phyloP scores from a whole-genome alignment of 1,140 invertebrate genomes.

The Heliconius melpomene region DNA sequence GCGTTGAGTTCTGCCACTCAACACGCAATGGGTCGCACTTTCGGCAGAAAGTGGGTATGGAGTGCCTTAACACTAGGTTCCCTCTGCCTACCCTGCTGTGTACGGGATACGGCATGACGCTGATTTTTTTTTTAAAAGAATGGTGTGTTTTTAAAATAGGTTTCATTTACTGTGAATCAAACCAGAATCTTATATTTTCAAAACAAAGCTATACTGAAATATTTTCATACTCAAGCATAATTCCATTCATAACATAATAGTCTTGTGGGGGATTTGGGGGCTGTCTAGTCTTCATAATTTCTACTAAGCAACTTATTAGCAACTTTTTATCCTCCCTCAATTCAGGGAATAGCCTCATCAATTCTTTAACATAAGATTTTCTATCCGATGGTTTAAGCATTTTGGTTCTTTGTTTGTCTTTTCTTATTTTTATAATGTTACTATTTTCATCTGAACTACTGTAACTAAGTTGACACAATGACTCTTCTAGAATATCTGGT shows the following conservation, averaged over 20 bases:
- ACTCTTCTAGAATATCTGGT: slow-evolving; percentile 19
- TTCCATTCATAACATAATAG: slow-evolving; percentile 57
- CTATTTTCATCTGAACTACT: slow-evolving; percentile 14
- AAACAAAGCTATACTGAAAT: not conserved
- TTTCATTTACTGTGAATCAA: no score
- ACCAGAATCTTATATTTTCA: no score
- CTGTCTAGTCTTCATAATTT: slow-evolving; percentile 61
- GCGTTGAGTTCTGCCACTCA: no score
- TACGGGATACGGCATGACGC: no score
- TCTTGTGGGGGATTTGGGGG: slow-evolving; percentile 54
- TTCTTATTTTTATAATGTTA: not conserved
- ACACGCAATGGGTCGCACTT: no score
- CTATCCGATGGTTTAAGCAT: slow-evolving; percentile 44
- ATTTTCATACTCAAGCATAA: slow-evolving; percentile 60
- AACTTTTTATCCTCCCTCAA: slow-evolving; percentile 48
- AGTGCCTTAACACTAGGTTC: no score
- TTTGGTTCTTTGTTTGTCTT: slow-evolving; percentile 25
- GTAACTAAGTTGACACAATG: slow-evolving; percentile 23
- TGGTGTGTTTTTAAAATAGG: no score
- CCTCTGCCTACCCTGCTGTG: no score
- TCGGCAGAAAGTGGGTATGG: no score
- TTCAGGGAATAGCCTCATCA: slow-evolving; percentile 56
- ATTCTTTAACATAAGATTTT: slow-evolving; percentile 60
- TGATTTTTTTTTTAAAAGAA: no score
- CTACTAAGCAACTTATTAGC: slow-evolving; percentile 51